Base-by-base conservation (phyloP, 1,140 invertebrate species). In the Bombyx mandarina region DNA sequence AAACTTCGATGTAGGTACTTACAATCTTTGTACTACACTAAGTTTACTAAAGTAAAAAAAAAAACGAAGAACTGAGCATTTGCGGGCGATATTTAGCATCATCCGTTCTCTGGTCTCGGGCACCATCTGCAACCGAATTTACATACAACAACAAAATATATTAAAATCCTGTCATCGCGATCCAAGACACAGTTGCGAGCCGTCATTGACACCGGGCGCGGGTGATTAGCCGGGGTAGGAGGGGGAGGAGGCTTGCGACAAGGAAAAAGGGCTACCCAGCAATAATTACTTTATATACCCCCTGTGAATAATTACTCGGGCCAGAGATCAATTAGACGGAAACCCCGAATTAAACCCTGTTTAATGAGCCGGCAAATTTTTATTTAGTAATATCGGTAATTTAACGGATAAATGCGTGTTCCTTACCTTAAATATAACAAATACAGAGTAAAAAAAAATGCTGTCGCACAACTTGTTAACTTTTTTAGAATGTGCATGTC, bases 91-190 rank as follows among this genome's bases (percentile, higher is more conserved):
- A 26, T 8, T 45, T n/a, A 43, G 52, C 47, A 56, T 45, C 58
- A 62, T 62, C 62, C 66, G 4, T 56, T 61, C 58, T 58, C 59
- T 70, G 63, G 59, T 69, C 68, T 66, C 58, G 58, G 43, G 57
- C 72, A 54, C 59, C 76, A 80, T 75, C 76, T 79, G 74, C 73
- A 74, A 67, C 64, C 51, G 61, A 67, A 82, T 85, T 85, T 79
- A 81, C 80, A 85, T 85, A 80, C 73, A 68, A 67, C 78, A 73
- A 67, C 69, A 73, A 82, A 82, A 82, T 82, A 82, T 83, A 85
- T 85, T 85, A 85, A 85, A 85, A 83, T 75, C 46, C 80, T 85
- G 82, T 85, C 79, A 85, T 69, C 71, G 73, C 64, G 67, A 69
- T 73, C 70, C 66, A 77, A 78, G 73, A 77, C 67, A 63, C 67